phyloP scores from a whole-genome alignment of 2,888 invertebrate species.

The Leptarthrus brevirostris region DNA sequence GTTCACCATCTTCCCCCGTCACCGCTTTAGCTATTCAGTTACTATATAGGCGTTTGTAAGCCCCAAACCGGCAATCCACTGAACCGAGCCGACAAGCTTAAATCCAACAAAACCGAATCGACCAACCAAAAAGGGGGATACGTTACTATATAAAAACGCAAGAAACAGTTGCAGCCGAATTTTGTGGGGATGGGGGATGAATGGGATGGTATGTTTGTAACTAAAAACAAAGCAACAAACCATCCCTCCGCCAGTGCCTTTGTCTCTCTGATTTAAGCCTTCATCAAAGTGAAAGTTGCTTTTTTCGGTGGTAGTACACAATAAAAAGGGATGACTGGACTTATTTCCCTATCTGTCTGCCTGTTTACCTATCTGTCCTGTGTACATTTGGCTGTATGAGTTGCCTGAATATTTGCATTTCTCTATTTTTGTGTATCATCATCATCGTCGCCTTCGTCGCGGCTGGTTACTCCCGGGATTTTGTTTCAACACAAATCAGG shows the following conservation, averaged over 20 bases:
- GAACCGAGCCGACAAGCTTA: neutral
- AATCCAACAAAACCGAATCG: no score
- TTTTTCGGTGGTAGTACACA: neutral
- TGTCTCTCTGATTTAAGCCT: neutral
- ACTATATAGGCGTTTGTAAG: no score
- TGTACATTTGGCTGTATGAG: neutral
- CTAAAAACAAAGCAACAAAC: conserved; percentile 12
- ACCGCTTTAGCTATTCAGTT: no score
- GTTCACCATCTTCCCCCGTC: no score
- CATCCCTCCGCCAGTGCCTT: conserved; percentile 10
- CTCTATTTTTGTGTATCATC: neutral
- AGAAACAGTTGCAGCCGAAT: neutral
- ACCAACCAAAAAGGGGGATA: conserved; percentile 1
- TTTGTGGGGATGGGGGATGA: neutral
- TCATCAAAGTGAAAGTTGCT: conserved; percentile 40
- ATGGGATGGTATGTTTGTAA: no score
- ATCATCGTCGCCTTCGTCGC: neutral
- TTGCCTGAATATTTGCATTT: neutral
- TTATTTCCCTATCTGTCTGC: conserved; percentile 13
- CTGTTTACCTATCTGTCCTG: neutral
- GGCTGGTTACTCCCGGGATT: conserved; percentile 8
- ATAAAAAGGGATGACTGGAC: conserved; percentile 47
- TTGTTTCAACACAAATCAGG: conserved; percentile 12
- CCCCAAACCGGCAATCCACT: no score
- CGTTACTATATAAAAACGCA: neutral